A percentile compares a stretch with the other conserved stretches of the same genome.
Evolutionary conservation across 64 coral and sea anemone genomes (phyloP).

Genomic region (Montipora sp.): DNA sequence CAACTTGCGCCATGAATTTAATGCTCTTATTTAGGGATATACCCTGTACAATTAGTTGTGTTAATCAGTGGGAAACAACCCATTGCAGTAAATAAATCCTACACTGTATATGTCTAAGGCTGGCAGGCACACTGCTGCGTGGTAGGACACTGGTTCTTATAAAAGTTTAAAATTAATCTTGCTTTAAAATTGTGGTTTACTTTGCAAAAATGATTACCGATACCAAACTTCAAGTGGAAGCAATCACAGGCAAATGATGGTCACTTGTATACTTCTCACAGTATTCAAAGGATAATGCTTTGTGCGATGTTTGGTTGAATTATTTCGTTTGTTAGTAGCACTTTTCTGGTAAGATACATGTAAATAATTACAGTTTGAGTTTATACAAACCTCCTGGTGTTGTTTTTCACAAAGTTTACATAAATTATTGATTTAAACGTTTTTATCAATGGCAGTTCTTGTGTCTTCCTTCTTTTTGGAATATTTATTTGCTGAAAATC

Average conservation of each 20-base stretch:
- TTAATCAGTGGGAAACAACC: neutral
- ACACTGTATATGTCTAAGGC: neutral
- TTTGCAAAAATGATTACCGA: neutral
- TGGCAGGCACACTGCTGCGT: neutral
- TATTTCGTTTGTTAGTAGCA: neutral
- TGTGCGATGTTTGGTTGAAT: neutral
- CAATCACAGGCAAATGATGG: neutral
- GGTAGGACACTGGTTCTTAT: slow-evolving; percentile 10
- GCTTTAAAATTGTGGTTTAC: neutral
- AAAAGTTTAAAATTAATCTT: slow-evolving; percentile 8
- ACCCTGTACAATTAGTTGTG: too few relatives aligned
- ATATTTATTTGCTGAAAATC: neutral
- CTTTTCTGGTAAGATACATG: neutral
- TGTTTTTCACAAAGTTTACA: neutral
- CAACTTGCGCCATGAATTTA: too few relatives aligned
- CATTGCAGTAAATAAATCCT: neutral
- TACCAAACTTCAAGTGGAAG: neutral
- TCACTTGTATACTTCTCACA: neutral
- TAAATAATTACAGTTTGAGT: neutral
- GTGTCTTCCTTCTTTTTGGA: neutral
- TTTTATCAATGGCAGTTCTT: neutral
- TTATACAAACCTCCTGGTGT: neutral
- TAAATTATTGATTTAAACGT: slow-evolving; percentile 23
- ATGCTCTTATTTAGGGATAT: too few relatives aligned
- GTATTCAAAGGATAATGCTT: neutral